Percentiles rank a stretch among this genome's conserved stretches.
Evolutionary conservation across 2,113 vertebrate species (phyloP).

Genomic region (Corvus cornix): DNA sequence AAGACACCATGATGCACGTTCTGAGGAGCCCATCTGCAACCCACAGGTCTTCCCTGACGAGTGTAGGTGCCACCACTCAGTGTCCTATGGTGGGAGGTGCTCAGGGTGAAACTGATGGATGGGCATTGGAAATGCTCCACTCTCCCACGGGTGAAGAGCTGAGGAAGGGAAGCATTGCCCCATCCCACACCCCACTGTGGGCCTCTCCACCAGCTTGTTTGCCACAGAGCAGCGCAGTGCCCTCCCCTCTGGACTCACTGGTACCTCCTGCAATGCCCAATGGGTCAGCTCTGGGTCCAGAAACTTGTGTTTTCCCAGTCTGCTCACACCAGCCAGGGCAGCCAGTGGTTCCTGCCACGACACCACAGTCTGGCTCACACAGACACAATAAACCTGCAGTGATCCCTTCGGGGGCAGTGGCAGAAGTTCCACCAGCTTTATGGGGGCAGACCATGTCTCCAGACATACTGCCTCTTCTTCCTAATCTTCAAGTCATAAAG

Average conservation of each 20-base stretch:
- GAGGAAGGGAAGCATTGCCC: background rate
- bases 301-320: rapidly evolving
- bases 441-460: background rate
- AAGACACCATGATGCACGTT: background rate
- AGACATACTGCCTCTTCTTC: background rate
- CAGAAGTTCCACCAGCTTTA: background rate
- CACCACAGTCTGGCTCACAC: background rate
- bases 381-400: rapidly evolving
- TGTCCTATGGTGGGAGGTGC: background rate
- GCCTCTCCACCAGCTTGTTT: background rate
- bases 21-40: background rate
- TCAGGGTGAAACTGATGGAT: background rate
- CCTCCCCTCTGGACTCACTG: background rate
- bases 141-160: rapidly evolving
- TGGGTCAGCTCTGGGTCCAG: background rate
- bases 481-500: background rate
- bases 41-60: rapidly evolving
- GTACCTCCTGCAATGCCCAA: background rate
- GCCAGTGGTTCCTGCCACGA: rapidly evolving
- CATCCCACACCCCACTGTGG: rapidly evolving
- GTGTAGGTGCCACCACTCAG: rapidly evolving
- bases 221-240: background rate
- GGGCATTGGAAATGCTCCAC: background rate
- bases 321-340: background rate
- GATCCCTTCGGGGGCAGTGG: background rate